Evolutionary conservation across 1,140 invertebrate species (phyloP).

Genomic region (Nixonia krombeini): DNA sequence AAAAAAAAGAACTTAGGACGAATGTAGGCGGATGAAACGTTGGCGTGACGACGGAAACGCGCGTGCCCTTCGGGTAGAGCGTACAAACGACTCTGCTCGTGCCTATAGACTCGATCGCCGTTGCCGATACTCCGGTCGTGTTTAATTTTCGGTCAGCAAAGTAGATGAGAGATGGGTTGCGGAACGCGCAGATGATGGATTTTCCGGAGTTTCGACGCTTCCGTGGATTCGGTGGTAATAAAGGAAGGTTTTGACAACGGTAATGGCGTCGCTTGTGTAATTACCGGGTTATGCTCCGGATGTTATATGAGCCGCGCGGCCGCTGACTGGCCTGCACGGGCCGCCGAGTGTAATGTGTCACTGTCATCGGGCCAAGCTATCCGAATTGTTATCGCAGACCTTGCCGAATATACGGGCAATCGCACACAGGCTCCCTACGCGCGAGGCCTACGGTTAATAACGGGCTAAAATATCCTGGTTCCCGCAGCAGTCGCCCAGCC

Average conservation of each 20-base stretch:
- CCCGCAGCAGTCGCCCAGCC: constrained; percentile 38
- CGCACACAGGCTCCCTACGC: background rate
- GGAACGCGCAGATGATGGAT: constrained; percentile 31
- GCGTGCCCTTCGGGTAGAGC: too few species aligned
- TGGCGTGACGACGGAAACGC: too few species aligned
- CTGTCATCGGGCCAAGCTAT: constrained; percentile 61
- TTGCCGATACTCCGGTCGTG: too few species aligned
- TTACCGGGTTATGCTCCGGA: constrained; percentile 64
- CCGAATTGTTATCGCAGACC: constrained; percentile 61
- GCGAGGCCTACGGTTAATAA: constrained; percentile 54
- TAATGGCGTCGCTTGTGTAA: constrained; percentile 61
- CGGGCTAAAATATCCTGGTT: constrained; percentile 48
- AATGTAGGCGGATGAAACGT: too few species aligned
- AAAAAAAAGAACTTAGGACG: too few species aligned
- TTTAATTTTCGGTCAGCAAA: background rate
- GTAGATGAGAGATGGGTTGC: background rate
- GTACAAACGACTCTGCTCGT: too few species aligned
- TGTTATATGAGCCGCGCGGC: constrained; percentile 56
- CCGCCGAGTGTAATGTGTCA: constrained; percentile 63
- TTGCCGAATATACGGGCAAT: constrained; percentile 20
- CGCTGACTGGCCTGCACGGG: constrained; percentile 45
- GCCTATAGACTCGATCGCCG: too few species aligned
- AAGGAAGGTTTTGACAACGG: constrained; percentile 56
- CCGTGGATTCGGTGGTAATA: constrained; percentile 51
- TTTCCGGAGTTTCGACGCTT: constrained; percentile 36